These are phyloP conservation scores for Mionectes macconnelli DNA, from an alignment of 2,113 vertebrate genomes.

Conservation along the genomic window DNA sequence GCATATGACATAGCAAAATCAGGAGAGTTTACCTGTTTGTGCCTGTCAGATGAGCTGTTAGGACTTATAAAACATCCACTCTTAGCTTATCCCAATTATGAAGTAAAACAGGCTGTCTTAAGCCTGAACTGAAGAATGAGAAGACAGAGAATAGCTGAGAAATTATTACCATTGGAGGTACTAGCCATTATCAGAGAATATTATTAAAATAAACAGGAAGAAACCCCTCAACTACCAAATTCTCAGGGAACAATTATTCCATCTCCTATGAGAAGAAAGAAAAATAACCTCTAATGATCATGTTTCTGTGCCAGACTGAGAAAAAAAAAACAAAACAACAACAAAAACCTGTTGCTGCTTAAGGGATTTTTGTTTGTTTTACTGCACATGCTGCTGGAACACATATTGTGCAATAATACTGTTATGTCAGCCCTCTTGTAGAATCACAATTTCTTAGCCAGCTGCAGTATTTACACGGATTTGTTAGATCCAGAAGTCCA, in stretches of 20 bases:
- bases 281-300: not conserved
- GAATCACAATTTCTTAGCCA: not conserved
- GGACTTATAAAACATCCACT: not conserved
- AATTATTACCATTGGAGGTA: not conserved
- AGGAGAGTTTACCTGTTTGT: not conserved
- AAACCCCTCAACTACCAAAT: not conserved
- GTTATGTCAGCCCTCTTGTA: not conserved
- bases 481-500: not conserved
- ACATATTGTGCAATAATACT: not conserved
- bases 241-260: not conserved
- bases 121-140: not conserved
- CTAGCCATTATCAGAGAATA: not conserved
- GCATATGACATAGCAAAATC: not conserved
- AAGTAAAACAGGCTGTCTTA: not conserved
- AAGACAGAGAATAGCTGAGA: not conserved
- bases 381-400: not conserved
- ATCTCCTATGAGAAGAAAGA: not conserved
- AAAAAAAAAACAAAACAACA: not conserved
- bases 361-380: not conserved
- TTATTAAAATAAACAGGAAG: not conserved
- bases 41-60: not conserved
- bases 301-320: not conserved
- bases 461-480: not conserved
- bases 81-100: not conserved
- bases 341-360: not conserved